Conservation (phyloP, 2,888 invertebrate genomes). For the Lydus trimaculatus region DNA sequence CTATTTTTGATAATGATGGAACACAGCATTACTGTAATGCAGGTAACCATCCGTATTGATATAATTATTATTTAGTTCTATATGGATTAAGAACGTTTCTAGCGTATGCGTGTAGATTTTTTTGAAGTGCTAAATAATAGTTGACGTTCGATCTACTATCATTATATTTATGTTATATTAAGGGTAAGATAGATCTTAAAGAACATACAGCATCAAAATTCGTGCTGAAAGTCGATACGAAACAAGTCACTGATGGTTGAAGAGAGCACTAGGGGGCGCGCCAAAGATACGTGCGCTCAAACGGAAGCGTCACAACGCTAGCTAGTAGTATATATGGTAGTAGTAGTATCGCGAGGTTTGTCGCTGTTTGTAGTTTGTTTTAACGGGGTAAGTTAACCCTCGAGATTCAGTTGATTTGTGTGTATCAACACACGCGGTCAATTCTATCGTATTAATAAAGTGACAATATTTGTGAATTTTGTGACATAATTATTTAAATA, state of each 20-base stretch:
- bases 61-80: no score
- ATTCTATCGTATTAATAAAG: slow-evolving; percentile 10
- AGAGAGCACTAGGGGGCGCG: slow-evolving; percentile 45
- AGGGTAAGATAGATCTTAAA: slow-evolving; percentile 12
- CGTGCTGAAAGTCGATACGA: slow-evolving; percentile 40
- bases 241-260: slow-evolving; percentile 35
- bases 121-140: background rate
- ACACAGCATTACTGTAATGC: no score
- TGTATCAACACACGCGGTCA: slow-evolving; percentile 40
- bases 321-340: slow-evolving; percentile 25
- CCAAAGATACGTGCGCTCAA: slow-evolving; percentile 37
- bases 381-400: slow-evolving; percentile 16
- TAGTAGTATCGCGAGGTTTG: slow-evolving; percentile 41
- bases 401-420: slow-evolving; percentile 18
- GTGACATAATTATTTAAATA: background rate
- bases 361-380: slow-evolving; percentile 25
- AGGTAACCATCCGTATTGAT: no score
- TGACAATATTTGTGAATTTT: background rate
- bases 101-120: no score
- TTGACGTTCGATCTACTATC: background rate
- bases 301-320: slow-evolving; percentile 47
- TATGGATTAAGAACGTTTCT: no score
- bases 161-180: background rate
- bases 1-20: no score
- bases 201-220: slow-evolving; percentile 33